These are phyloP conservation scores for Philantomba maxwellii DNA, from an alignment of 2,113 vertebrate species.

Conservation along the genomic window DNA sequence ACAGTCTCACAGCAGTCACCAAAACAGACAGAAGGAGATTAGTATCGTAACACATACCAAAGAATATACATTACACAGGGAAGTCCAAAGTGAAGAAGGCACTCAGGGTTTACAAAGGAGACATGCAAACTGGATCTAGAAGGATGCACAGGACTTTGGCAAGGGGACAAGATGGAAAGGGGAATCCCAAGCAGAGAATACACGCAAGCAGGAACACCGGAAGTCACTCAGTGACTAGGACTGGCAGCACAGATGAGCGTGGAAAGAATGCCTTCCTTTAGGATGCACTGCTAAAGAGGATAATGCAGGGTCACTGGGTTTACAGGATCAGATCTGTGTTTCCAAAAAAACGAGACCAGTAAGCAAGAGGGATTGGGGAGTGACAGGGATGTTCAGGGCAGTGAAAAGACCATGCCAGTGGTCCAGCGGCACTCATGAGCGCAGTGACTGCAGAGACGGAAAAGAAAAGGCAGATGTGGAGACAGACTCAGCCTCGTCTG, in stretches of 20 bases:
- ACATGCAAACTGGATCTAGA: background rate
- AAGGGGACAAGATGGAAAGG: background rate
- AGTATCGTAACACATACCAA: background rate
- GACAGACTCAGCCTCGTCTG: background rate
- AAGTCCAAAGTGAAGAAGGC: background rate
- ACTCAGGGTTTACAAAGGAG: background rate
- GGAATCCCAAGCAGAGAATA: background rate
- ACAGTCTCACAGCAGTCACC: background rate
- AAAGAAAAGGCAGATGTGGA: background rate
- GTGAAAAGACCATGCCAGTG: background rate
- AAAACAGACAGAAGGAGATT: background rate
- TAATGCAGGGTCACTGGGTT: background rate
- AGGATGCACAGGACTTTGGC: background rate
- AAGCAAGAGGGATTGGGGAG: background rate
- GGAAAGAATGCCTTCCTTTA: background rate
- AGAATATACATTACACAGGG: background rate
- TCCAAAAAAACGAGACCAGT: background rate
- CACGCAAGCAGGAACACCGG: background rate
- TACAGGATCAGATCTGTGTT: background rate
- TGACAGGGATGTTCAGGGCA: background rate
- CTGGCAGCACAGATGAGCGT: background rate
- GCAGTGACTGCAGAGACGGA: background rate
- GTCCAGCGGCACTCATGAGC: background rate
- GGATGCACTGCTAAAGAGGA: background rate
- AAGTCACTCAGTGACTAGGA: background rate